Base-by-base conservation (phyloP, 2,797 vertebrate genomes). In the Vipera ursinii region DNA sequence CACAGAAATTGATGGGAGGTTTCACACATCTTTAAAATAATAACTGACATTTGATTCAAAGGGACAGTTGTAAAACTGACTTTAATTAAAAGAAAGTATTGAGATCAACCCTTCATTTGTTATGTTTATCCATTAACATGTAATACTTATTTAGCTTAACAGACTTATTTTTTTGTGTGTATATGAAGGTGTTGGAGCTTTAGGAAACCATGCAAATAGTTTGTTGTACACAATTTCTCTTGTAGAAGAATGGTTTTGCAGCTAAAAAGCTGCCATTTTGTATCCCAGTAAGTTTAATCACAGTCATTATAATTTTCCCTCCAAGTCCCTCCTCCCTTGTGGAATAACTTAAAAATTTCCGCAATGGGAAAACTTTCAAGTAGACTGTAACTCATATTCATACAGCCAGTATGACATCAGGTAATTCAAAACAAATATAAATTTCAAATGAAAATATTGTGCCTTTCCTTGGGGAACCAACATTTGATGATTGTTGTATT, bases 231-330 rank as follows among this genome's bases (percentile, higher is more conserved):
- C 32, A 91, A 92, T 61, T 88, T 88, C 44, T 12, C 94, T 92
- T 92, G 48, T 20, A 93, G 78, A 91, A 51, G 94, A 89, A 95
- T 93, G 88, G 65, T 24, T 57, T 94, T 92, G 94, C 57, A 95
- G 32, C 51, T 94, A 85, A 93, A 95, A 95, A 96, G 92, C 38
- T 57, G 93, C 91, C 48, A 91, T 96, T 96, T 96, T 95, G 51
- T 92, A 95, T 85, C 89, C 48, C 55, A 94, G 57, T 93, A 92
- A 94, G 56, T 48, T 96, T 94, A 93, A 92, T 94, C 94, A 90
- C n/a, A 94, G 2, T 82, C 60, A 44, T 90, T 95, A 94, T 89
- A 93, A 82, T 78, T 53, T 51, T 26, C 56, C 22, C 56, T 12
- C 15, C 93, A 51, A 73, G n/a, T 17, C 13, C 93, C 65, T 78